Evolutionary conservation across 64 coral and sea anemone genomes (phyloP).

Genomic region (Porites lutea): DNA sequence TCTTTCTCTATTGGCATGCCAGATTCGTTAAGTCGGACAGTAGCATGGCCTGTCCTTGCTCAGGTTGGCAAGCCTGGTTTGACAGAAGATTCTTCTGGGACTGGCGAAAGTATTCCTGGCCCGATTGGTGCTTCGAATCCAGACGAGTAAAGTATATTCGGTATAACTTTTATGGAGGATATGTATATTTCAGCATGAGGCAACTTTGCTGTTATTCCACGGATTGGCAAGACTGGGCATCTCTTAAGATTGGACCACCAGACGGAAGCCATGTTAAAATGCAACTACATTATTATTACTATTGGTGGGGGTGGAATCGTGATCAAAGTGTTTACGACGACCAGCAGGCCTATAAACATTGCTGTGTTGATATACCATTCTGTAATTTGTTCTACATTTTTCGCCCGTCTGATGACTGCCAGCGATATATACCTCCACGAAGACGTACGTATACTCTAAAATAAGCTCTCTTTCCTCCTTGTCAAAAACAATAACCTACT

Average conservation of each 20-base stretch:
- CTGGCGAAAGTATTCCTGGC: conserved; percentile 22
- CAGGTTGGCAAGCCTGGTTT: conserved; percentile 27
- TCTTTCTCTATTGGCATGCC: neutral
- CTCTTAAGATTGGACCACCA: conserved; percentile 6
- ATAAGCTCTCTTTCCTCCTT: too few species aligned
- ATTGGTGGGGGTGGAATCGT: neutral
- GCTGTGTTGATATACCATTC: conserved; percentile 50
- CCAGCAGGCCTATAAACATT: conserved; percentile 39
- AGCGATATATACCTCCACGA: neutral
- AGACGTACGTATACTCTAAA: conserved; percentile 45
- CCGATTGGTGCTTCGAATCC: conserved; percentile 24
- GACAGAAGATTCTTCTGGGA: conserved; percentile 38
- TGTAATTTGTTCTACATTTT: conserved; percentile 52
- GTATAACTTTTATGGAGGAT: neutral
- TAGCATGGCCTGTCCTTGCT: conserved; percentile 22
- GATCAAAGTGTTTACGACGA: neutral
- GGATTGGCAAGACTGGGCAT: neutral
- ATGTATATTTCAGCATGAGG: neutral
- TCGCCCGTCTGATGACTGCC: conserved; percentile 49
- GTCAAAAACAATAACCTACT: too few species aligned
- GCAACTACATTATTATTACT: neutral
- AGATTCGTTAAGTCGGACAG: neutral
- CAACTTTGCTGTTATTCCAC: conserved; percentile 58
- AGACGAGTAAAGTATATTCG: neutral
- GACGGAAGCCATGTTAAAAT: conserved; percentile 27